Base-by-base conservation (phyloP, 2,888 invertebrate genomes). In the Thymelicus sylvestris region DNA sequence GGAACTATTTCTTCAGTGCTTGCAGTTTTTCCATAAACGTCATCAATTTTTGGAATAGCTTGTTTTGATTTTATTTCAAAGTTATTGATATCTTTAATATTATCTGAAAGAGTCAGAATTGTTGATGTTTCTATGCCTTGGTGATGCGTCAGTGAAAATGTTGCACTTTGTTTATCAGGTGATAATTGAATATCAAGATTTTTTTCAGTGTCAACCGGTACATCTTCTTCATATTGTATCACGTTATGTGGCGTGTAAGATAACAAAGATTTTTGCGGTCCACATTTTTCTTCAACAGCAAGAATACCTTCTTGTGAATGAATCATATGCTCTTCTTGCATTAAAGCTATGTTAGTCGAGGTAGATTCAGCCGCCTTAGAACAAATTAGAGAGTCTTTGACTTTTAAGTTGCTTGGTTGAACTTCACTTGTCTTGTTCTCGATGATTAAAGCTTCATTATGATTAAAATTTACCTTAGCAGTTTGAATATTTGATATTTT, bases 181-280 rank as follows among this genome's bases (percentile, higher is more conserved):
- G 80, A 78, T n/a, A 74, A 74, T 50, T 79, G 71, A 72, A 89
- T 79, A 47, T 79, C 76, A 69, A 95, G 88, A 55, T 81, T 78
- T 50, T 89, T 86, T 88, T 96, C 96, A 76, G 92, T 94, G 86
- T 96, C 96, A 55, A 94, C 91, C 6, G 91, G 81, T 38, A 95
- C 75, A 64, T 94, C 90, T 88, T 96, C 95, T 73, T 93, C 94
- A 75, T 90, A 94, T 76, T 95, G 91, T 55, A 96, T 89, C 72
- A 94, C 95, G 82, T 95, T 94, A 63, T 95, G 90, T 13, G 95
- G 88, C 39, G 94, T 84, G 72, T 93, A 86, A 67, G 84, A 81
- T 52, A 95, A 85, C 64, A 86, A 81, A 66, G 92, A 93, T 15
- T 94, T 95, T 59, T 84, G 87, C 65, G 83, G 83, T 44, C 83